phyloP scores from a whole-genome alignment of 2,888 invertebrate genomes.

The Blastobasis lacticolella region DNA sequence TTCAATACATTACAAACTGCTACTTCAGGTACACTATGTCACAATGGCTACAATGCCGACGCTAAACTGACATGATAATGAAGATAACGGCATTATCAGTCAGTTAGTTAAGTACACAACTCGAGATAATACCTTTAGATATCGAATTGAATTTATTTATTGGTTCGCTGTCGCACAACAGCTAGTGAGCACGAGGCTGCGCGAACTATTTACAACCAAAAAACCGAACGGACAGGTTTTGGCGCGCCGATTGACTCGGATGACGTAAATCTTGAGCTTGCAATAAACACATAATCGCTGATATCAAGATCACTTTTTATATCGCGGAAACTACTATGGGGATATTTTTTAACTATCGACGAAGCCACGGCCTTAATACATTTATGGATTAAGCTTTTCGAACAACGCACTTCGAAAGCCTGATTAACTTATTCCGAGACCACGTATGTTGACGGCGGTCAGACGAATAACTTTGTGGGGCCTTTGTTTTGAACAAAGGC shows the following conservation, averaged over 20 bases:
- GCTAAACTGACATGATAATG: conserved; percentile 37
- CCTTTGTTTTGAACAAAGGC: conserved; percentile 60
- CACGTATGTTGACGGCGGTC: conserved; percentile 42
- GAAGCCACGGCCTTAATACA: too few relatives aligned
- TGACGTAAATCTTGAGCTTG: conserved; percentile 46
- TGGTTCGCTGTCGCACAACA: conserved; percentile 18
- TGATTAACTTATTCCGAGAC: conserved; percentile 14
- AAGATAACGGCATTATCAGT: conserved; percentile 43
- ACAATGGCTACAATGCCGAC: conserved; percentile 17
- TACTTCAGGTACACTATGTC: conserved; percentile 1
- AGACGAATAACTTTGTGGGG: conserved; percentile 47
- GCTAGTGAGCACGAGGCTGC: conserved; percentile 41
- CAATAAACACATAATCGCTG: conserved; percentile 28
- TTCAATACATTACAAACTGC: too few relatives aligned
- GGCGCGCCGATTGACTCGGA: conserved; percentile 40
- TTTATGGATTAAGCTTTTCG: too few relatives aligned
- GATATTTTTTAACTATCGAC: too few relatives aligned
- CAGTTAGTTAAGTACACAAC: conserved; percentile 15
- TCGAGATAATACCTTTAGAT: conserved; percentile 29
- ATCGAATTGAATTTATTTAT: conserved; percentile 15
- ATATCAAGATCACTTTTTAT: background rate
- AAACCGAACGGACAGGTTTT: conserved; percentile 61
- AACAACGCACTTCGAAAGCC: too few relatives aligned
- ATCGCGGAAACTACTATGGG: too few relatives aligned
- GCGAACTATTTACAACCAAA: conserved; percentile 57